Conservation (phyloP, 1,140 invertebrate genomes). For the Drosophila tani region DNA sequence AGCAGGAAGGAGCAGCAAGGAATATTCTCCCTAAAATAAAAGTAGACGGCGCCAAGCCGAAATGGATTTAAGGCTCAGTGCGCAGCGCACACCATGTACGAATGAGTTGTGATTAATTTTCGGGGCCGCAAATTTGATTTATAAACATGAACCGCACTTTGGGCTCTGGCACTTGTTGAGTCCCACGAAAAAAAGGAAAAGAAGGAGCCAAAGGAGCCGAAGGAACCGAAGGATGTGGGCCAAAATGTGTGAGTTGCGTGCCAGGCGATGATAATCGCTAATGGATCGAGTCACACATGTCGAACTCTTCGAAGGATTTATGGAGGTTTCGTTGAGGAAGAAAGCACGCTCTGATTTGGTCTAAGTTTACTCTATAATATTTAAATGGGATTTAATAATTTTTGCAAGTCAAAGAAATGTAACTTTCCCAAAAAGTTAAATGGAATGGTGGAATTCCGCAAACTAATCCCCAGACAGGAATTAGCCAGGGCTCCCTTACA, state of each 20-base stretch:
- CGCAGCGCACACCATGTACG: slow-evolving; percentile 24
- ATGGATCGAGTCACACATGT: slow-evolving; percentile 40
- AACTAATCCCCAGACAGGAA: slow-evolving; percentile 31
- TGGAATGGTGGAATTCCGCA: background rate
- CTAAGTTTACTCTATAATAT: too few relatives aligned
- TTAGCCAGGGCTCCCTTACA: slow-evolving; percentile 3
- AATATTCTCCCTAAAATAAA: background rate
- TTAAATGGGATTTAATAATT: too few relatives aligned
- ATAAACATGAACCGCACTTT: slow-evolving; percentile 57
- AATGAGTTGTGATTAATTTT: slow-evolving; percentile 64
- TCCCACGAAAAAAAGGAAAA: background rate
- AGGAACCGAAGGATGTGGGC: background rate
- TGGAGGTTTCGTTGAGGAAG: too few relatives aligned
- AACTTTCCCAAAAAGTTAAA: background rate
- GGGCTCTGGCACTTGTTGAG: slow-evolving; percentile 51
- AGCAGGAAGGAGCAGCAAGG: too few relatives aligned
- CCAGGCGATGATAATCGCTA: slow-evolving; percentile 21
- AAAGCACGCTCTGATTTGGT: too few relatives aligned
- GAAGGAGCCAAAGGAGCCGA: background rate
- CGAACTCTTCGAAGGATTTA: slow-evolving; percentile 13
- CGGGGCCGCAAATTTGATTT: slow-evolving; percentile 58
- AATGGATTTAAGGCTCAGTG: slow-evolving; percentile 46
- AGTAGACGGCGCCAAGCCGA: slow-evolving; percentile 6
- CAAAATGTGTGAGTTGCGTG: slow-evolving; percentile 19
- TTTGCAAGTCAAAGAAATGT: background rate